Conservation (phyloP, 2,113 vertebrate species). For the Leucopternis melanops region DNA sequence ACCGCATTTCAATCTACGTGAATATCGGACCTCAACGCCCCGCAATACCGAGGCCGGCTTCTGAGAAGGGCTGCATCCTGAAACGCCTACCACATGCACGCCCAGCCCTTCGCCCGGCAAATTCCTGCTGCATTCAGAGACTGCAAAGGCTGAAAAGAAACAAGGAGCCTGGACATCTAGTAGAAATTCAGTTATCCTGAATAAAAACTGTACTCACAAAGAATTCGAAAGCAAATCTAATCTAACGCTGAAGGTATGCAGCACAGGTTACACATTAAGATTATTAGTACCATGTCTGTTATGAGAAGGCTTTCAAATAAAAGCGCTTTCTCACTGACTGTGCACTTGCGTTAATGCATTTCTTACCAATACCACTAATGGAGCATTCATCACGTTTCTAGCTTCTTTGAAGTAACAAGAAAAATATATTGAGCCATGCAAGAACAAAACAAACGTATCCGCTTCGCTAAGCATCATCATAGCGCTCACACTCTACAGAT, state of each 20-base stretch:
- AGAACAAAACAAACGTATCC: neutral
- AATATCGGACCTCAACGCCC: neutral
- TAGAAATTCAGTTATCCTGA: neutral
- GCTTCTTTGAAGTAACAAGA: neutral
- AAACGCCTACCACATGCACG: neutral
- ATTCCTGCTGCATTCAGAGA: neutral
- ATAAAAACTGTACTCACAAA: neutral
- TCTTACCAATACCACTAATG: conserved; percentile 26
- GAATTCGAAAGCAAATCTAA: neutral
- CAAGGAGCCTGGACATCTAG: neutral
- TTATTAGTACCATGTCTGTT: neutral
- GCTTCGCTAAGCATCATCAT: rapidly evolving
- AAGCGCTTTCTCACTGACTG: neutral
- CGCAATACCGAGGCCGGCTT: neutral
- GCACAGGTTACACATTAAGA: neutral
- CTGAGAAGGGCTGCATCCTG: neutral
- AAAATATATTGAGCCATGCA: neutral
- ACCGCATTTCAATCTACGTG: neutral
- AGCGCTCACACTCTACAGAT: neutral
- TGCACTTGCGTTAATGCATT: neutral
- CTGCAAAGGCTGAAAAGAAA: neutral
- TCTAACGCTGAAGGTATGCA: neutral
- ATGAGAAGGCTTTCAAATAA: neutral
- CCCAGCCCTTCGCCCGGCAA: neutral
- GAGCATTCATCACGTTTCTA: neutral